Percentiles rank a stretch among this genome's conserved stretches.
Conservation (phyloP, 2,888 invertebrate genomes). For the Lysandra coridon region DNA sequence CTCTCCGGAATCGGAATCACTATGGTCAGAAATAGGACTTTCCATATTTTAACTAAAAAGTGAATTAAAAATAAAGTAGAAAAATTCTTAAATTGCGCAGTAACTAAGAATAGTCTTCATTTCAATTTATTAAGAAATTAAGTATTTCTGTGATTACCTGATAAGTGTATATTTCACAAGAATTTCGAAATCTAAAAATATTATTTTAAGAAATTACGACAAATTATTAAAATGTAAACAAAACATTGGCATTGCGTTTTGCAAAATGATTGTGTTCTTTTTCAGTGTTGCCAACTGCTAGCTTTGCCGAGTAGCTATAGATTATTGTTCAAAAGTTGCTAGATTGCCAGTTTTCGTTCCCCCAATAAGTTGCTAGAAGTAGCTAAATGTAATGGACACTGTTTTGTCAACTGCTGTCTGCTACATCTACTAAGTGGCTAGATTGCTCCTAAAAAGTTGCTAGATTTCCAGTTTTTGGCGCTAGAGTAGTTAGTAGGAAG, state of each 20-base stretch:
- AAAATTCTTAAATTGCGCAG: not conserved
- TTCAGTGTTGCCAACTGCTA: not conserved
- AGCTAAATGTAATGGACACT: no score
- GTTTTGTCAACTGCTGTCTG: no score
- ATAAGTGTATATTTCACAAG: not conserved
- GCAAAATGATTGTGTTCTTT: conserved; percentile 9
- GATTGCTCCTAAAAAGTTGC: no score
- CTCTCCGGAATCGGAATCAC: conserved; percentile 77
- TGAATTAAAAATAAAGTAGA: not conserved
- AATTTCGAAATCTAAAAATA: conserved; percentile 17
- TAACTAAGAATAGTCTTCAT: not conserved
- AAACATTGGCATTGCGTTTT: conserved; percentile 26
- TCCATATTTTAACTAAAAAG: conserved; percentile 56
- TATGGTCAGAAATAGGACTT: conserved; percentile 61
- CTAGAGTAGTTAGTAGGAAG: no score
- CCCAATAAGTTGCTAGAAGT: no score
- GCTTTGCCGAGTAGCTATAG: no score
- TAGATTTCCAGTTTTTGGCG: no score
- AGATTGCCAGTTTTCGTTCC: no score
- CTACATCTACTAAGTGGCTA: no score
- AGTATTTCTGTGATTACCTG: not conserved
- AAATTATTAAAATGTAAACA: not conserved
- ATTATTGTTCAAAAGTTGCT: no score
- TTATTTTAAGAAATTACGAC: not conserved
- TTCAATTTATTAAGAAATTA: not conserved